Evolutionary conservation across 30 jellyfish, hydroid and myxozoan species (phyloP), one percentile per base, ranked within the genome.

Genomic region (Chironex yamaguchii): DNA sequence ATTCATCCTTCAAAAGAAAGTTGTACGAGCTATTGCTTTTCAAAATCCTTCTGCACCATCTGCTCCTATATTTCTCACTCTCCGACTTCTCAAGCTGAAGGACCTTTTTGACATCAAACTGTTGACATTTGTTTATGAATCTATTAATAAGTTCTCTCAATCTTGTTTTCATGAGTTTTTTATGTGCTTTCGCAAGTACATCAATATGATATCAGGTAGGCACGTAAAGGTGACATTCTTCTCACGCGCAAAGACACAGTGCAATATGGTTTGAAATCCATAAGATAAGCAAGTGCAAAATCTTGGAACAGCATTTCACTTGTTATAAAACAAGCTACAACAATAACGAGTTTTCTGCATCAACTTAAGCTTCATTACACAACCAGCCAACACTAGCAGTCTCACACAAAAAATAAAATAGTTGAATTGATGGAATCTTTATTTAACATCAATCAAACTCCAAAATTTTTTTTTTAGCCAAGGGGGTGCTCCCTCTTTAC

Each of bases 21-120:
- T 70, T 70, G 68, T 29, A 33, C 32, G 83, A 70, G 83, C 83
- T 70, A 70, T 34, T 70, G 83, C 83, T 20, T 70, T 70, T 34
- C 36, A 29, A 70, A 3, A 70, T 29, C 17, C 48, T 70, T 70
- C 67, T 70, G 32, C 54, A 70, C 67, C 83, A 34, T 69, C 67
- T 70, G 48, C 67, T 70, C 83, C 67, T 70, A 70, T 70, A 34
- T 34, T 70, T 70, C 48, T 73, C 86, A 4, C 14, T 17, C 73
- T 73, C 68, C 74, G 36, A 2, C 71, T 73, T 48, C 73, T 73
- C 68, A 73, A 73, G 86, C 86, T 36, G 73, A 34, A 73, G 86
- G 84, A n/a, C 34, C 86, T 73, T 42, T 73, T 73, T 73, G 51
- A 73, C 49, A 48, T 73, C 73, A 73, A 73, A 49, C 73, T 73